Conservation (phyloP, 2,888 invertebrate species). For the Agrochola circellaris region DNA sequence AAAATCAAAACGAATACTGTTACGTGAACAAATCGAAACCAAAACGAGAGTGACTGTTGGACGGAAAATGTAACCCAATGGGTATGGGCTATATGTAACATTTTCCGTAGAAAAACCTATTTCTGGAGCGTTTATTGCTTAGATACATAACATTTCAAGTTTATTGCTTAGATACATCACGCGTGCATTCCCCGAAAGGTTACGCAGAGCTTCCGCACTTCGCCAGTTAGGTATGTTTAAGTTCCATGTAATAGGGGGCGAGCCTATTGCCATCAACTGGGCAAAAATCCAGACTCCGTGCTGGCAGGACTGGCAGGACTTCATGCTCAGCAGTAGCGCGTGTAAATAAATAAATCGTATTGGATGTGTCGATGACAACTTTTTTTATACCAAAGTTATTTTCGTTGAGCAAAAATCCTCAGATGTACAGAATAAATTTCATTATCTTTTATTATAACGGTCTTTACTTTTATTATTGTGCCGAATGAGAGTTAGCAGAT, state of each 20-base stretch:
- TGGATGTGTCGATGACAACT: background rate
- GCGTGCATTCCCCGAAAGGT: too few species aligned
- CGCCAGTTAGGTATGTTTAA: too few species aligned
- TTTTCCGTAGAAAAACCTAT: background rate
- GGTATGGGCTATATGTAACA: too few species aligned
- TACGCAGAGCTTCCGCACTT: too few species aligned
- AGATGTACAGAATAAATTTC: background rate
- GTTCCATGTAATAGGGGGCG: too few species aligned
- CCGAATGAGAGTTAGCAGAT: conserved; percentile 21
- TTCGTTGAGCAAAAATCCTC: background rate
- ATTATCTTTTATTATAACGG: background rate
- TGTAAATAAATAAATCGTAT: background rate
- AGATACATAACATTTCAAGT: background rate
- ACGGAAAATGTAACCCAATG: background rate
- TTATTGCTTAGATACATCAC: background rate
- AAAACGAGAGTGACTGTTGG: background rate
- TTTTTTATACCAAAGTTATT: background rate
- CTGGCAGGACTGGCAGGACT: too few species aligned
- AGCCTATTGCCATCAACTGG: too few species aligned
- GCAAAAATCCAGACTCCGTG: too few species aligned
- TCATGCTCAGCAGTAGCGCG: too few species aligned
- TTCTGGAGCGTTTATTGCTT: background rate
- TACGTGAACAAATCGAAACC: background rate
- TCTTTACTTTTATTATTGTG: background rate
- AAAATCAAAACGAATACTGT: too few species aligned